These are phyloP conservation scores for Caenorhabditis drosophilae DNA, from an alignment of 2,888 invertebrate species.

Conservation along the genomic window DNA sequence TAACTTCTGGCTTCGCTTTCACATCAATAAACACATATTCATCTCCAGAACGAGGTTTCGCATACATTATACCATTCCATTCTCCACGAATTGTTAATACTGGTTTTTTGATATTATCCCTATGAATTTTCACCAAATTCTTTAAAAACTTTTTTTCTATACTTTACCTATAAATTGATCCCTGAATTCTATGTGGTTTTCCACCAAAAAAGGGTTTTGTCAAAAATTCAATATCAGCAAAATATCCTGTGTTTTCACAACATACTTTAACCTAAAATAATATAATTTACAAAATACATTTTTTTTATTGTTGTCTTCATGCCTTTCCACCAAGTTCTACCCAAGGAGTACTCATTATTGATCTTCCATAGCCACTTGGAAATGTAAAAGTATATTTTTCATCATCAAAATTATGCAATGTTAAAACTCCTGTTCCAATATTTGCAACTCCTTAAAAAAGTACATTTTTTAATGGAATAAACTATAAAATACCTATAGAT, in stretches of 20 bases:
- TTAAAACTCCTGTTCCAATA: slow-evolving; percentile 91
- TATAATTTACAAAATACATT: too few species aligned
- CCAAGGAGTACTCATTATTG: slow-evolving; percentile 97
- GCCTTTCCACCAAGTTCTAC: slow-evolving; percentile 94
- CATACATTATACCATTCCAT: slow-evolving; percentile 95
- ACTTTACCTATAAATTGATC: slow-evolving; percentile 54
- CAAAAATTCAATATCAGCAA: slow-evolving; percentile 89
- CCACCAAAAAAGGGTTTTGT: slow-evolving; percentile 77
- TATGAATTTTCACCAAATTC: not conserved
- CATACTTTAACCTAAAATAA: slow-evolving; percentile 86
- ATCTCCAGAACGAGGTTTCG: slow-evolving; percentile 75
- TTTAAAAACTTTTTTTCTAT: too few species aligned
- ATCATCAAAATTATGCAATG: slow-evolving; percentile 81
- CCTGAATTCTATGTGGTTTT: slow-evolving; percentile 63
- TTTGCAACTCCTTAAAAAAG: slow-evolving; percentile 80
- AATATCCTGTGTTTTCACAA: slow-evolving; percentile 87
- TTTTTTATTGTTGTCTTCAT: too few species aligned
- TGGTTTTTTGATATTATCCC: slow-evolving; percentile 60
- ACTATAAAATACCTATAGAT: slow-evolving; percentile 73
- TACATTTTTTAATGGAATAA: slow-evolving; percentile 65
- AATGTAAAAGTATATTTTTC: slow-evolving; percentile 95
- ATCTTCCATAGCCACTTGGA: slow-evolving; percentile 96
- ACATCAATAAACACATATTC: slow-evolving; percentile 65
- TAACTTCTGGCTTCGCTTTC: slow-evolving; percentile 74
- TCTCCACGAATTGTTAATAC: slow-evolving; percentile 76